phyloP scores from a whole-genome alignment of 2,888 invertebrate species.

The Heliconius aoede region DNA sequence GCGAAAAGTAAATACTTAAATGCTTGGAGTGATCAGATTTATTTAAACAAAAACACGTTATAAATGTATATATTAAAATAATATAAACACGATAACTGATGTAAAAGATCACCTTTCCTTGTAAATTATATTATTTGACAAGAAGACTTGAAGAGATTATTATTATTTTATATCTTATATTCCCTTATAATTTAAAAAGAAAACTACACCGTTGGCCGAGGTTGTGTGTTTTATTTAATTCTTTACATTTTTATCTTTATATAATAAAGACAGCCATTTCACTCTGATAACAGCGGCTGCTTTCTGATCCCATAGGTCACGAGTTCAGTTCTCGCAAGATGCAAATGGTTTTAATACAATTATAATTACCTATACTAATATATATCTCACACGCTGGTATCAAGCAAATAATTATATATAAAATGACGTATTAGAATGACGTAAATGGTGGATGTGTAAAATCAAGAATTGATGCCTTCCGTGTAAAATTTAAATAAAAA shows the following conservation, averaged over 20 bases:
- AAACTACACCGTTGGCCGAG: background rate
- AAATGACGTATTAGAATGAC: conserved; percentile 7
- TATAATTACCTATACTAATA: background rate
- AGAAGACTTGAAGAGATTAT: background rate
- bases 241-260: conserved; percentile 2
- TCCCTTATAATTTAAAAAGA: background rate
- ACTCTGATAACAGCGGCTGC: conserved; percentile 10
- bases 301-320: conserved; percentile 16
- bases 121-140: background rate
- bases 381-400: conserved; percentile 1
- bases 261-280: conserved; percentile 11
- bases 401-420: background rate
- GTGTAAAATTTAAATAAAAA: no score
- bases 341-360: conserved; percentile 3
- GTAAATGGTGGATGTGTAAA: background rate
- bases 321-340: conserved; percentile 11
- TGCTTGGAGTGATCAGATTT: no score
- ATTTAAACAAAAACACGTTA: background rate
- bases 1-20: no score
- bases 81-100: no score
- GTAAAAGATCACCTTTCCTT: no score
- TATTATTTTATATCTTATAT: no score
- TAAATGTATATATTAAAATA: no score
- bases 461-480: background rate
- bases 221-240: background rate